phyloP scores from a whole-genome alignment of 2,113 vertebrate genomes.

The Litocranius walleri region DNA sequence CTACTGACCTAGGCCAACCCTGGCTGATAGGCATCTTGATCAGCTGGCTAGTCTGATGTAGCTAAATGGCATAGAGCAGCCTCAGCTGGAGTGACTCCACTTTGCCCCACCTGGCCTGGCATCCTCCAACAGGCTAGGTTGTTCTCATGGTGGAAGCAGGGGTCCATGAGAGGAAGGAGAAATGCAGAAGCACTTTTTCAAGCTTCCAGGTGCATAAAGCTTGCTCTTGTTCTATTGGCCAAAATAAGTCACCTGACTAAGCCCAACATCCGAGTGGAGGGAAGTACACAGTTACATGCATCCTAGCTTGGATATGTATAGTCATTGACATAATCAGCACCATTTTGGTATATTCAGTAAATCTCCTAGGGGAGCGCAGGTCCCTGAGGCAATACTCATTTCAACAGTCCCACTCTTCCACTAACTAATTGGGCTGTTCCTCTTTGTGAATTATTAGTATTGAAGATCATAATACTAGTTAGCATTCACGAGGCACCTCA shows the following conservation, averaged over 20 bases:
- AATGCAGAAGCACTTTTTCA: neutral
- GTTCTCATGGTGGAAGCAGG: neutral
- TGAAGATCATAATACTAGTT: neutral
- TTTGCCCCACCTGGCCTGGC: neutral
- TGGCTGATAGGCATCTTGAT: neutral
- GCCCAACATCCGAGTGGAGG: neutral
- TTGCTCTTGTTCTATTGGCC: neutral
- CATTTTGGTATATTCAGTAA: neutral
- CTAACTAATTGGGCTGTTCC: neutral
- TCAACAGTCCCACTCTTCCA: neutral
- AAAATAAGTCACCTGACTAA: neutral
- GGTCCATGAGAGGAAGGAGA: neutral
- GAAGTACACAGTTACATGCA: neutral
- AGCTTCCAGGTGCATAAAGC: neutral
- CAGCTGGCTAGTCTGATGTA: neutral
- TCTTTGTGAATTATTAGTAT: neutral
- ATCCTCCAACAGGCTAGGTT: neutral
- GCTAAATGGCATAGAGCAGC: too few relatives aligned
- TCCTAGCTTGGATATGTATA: neutral
- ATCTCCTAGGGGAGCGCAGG: neutral
- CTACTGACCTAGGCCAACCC: neutral
- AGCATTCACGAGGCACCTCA: neutral
- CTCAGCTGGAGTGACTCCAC: neutral
- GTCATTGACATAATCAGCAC: neutral
- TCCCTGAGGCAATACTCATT: neutral